Evolutionary conservation across 2,113 vertebrate species (phyloP).

Genomic region (Chaetorhynchus papuensis): DNA sequence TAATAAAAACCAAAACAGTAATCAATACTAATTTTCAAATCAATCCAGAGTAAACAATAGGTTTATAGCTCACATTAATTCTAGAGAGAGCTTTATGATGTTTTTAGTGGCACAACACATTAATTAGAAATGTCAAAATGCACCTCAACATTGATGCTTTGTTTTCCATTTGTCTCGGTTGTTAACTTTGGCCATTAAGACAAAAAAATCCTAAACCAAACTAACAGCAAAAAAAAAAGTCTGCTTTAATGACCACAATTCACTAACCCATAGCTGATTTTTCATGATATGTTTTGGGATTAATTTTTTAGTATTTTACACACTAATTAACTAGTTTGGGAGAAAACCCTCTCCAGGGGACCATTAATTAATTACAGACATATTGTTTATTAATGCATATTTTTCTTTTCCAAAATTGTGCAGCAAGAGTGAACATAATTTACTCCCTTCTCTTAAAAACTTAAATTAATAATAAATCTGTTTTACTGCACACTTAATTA

Average conservation of each 20-base stretch:
- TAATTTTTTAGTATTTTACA: constrained; percentile 7
- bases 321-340: neutral
- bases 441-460: neutral
- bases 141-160: neutral
- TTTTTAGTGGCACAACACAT: neutral
- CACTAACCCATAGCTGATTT: neutral
- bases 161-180: neutral
- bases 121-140: neutral
- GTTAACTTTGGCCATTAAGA: neutral
- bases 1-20: neutral
- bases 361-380: constrained; percentile 24
- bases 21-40: neutral
- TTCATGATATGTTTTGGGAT: neutral
- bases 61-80: neutral
- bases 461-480: neutral
- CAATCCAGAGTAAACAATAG: neutral
- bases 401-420: constrained; percentile 8
- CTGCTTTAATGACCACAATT: neutral
- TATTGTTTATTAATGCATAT: constrained; percentile 3
- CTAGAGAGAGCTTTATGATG: neutral
- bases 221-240: neutral
- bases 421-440: neutral
- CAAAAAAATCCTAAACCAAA: neutral
- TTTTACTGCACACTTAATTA: neutral
- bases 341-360: neutral